phyloP scores from a whole-genome alignment of 2,797 vertebrate species.

The Cercopithecus neglectus region DNA sequence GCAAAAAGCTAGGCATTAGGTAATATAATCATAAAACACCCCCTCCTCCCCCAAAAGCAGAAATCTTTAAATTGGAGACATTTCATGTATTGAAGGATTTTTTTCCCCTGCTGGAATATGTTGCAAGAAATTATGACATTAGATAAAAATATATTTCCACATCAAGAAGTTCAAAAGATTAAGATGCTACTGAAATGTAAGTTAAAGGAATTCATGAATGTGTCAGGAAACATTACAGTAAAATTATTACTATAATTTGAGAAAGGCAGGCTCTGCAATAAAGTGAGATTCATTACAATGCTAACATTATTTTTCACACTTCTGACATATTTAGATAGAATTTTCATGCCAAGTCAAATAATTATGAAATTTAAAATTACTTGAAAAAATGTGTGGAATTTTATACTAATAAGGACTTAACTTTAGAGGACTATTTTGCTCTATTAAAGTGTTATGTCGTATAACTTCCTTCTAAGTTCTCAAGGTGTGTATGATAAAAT shows the following conservation, averaged over 20 bases:
- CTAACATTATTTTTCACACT: slow-evolving; percentile 67
- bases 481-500: neutral
- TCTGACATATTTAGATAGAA: slow-evolving; percentile 66
- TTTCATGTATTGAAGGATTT: slow-evolving; percentile 59
- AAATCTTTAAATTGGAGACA: slow-evolving; percentile 40
- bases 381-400: slow-evolving; percentile 44
- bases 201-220: slow-evolving; percentile 72
- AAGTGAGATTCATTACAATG: slow-evolving; percentile 67
- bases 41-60: neutral
- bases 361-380: slow-evolving; percentile 58
- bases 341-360: slow-evolving; percentile 60
- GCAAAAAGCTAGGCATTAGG: slow-evolving; percentile 70
- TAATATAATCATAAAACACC: slow-evolving; percentile 74
- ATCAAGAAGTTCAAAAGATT: slow-evolving; percentile 65
- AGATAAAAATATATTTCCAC: slow-evolving; percentile 48
- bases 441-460: slow-evolving; percentile 50
- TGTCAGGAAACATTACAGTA: slow-evolving; percentile 53
- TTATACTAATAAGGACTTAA: slow-evolving; percentile 43
- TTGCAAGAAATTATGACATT: slow-evolving; percentile 39
- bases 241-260: slow-evolving; percentile 71
- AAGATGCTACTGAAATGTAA: slow-evolving; percentile 38
- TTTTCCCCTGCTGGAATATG: slow-evolving; percentile 47
- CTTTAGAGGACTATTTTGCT: slow-evolving; percentile 8
- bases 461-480: slow-evolving; percentile 2
- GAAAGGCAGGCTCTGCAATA: slow-evolving; percentile 58